Evolutionary conservation across 2,113 vertebrate genomes (phyloP), one percentile per base, ranked within the genome.

Genomic region (Hystrix brachyura): DNA sequence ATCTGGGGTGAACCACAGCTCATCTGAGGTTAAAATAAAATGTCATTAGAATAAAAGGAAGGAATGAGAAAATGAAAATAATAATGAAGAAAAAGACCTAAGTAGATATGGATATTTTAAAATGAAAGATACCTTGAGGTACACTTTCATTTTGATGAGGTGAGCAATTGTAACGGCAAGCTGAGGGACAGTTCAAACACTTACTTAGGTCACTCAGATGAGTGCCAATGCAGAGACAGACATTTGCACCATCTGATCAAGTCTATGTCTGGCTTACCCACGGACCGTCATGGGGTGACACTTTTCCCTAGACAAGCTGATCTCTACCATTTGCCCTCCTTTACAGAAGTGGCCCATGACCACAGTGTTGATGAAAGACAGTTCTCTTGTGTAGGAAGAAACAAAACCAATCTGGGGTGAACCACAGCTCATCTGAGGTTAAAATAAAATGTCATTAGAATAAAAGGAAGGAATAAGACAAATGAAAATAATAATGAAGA

Each of bases 11-110:
- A 32, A 43, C 29, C 69, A 53, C 62, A 29, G 67, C 65, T 93
- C 82, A 90, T 38, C 57, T n/a, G 32, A 78, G 13, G 53, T 95
- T 94, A 94, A 81, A 89, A 72, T 76, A 87, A 91, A 29, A 81
- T 10, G 4, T 72, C 43, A 38, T 65, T 87, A 86, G 27, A 94
- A n/a, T 64, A 25, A 48, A 1, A 85, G 46, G 12, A 87, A 82
- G 27, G 18, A 14, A 27, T 62, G 11, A 34, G 23, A 12, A 34
- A 15, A 62, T 55, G 27, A 23, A 79, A 87, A 51, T 46, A 88
- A 74, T 13, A 71, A 46, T 59, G 48, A 88, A 12, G 23, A 94
- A 91, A 81, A 4, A 11, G 8, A 79, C 59, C 6, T 51, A 87
- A 91, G 80, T 11, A 91, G 32, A 72, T 43, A 90, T 78, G 15